Base-by-base conservation (phyloP, 2,888 invertebrate species). In the Agrilus biguttatus region DNA sequence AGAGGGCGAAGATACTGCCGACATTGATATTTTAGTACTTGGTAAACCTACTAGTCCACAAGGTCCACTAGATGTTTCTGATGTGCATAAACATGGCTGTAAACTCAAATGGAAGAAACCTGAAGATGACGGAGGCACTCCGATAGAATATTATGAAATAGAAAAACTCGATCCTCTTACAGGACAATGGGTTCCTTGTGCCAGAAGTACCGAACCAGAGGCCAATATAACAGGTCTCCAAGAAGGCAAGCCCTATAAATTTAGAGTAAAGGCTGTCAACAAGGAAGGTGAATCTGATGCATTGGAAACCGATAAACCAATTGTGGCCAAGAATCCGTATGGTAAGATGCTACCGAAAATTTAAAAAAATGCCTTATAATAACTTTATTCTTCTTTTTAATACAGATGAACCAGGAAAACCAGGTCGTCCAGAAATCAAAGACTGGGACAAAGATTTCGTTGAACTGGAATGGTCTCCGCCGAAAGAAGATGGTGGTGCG, bases 211-310 rank as follows among this genome's bases (percentile, higher is more conserved):
- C 44, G 88, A 86, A 56, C 85, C 88, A 21, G 88, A 88, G 68
- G 84, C 85, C 1, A 88, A 84, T 52, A 72, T 86, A 5, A 77
- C 77, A 7, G 91, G 91, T 1, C 70, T 95, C 37, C 84, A 87
- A 54, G 91, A 92, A 62, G 93, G 93, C 55, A 97, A 98, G 65
- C 87, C 91, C 1, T 98, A 98, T 69, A 92, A 96, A 71, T 98
- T 98, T 78, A 78, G 98, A 39, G 97, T 99, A 0, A 85, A 87
- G 58, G 96, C 98, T 14, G 93, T 97, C 41, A 98, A 98, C 67
- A 90, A 92, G 62, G 95, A 97, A 66, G 98, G 98, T 13, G 93
- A 93, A 66, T 93, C 96, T 0, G 96, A 97, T 63, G 93, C 93
- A 46, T 71, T 98, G 44, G 92, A 91, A 66, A 86, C 93, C 0